A percentile compares a stretch with the other conserved stretches of the same genome.
phyloP scores from a whole-genome alignment of 2,797 vertebrate species.

The Antrozous pallidus region DNA sequence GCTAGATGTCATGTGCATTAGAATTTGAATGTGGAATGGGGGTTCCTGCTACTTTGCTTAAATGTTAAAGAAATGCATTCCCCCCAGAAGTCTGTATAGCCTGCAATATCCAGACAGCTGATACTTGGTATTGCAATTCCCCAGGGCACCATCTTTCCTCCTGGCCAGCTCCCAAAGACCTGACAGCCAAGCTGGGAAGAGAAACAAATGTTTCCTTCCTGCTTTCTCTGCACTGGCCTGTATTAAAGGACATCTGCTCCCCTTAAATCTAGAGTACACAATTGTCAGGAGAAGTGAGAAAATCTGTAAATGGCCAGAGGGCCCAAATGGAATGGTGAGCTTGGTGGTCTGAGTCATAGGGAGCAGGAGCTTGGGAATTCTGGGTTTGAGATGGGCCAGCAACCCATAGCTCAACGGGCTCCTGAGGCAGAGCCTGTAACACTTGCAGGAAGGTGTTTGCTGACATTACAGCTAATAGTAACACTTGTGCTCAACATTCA shows the following conservation, averaged over 20 bases:
- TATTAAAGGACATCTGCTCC: background rate
- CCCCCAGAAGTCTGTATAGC: background rate
- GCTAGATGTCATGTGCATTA: background rate
- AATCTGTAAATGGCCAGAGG: background rate
- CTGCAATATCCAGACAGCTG: background rate
- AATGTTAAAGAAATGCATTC: background rate
- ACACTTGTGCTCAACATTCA: background rate
- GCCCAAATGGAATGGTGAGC: background rate
- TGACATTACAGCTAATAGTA: slow-evolving; percentile 37
- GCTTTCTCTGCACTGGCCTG: background rate
- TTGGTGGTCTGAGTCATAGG: background rate
- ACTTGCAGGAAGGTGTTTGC: background rate
- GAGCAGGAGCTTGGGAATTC: background rate
- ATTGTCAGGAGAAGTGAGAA: background rate
- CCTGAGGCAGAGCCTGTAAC: background rate
- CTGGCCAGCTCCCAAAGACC: background rate
- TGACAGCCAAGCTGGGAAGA: background rate
- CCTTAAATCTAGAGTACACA: background rate
- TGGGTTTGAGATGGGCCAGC: background rate
- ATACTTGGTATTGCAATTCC: background rate
- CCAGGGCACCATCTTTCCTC: background rate
- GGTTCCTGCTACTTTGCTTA: background rate
- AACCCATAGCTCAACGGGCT: background rate
- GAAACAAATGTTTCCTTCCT: slow-evolving; percentile 17
- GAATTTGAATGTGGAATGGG: background rate